Evolutionary conservation across 2,888 invertebrate species (phyloP).

Genomic region (Mycalesis mineus): DNA sequence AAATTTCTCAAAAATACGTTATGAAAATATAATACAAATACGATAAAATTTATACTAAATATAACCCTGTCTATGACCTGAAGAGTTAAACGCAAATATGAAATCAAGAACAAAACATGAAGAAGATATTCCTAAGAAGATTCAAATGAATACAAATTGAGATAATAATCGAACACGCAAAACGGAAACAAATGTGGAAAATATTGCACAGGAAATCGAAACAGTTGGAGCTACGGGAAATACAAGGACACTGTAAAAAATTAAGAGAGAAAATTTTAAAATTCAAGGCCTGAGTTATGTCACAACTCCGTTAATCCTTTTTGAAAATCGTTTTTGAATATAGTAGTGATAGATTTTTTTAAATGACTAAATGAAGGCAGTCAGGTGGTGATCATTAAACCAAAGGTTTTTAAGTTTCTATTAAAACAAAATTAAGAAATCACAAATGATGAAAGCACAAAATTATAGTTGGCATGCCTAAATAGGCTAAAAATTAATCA

Average conservation of each 20-base stretch:
- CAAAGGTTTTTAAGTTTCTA: slow-evolving; percentile 1
- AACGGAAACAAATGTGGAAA: slow-evolving; percentile 23
- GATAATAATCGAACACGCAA: slow-evolving; percentile 23
- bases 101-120: slow-evolving; percentile 56
- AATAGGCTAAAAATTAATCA: no score
- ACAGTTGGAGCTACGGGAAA: slow-evolving; percentile 29
- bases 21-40: slow-evolving; percentile 78
- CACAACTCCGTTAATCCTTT: slow-evolving; percentile 62
- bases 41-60: slow-evolving; percentile 79
- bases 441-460: no score
- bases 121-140: slow-evolving; percentile 66
- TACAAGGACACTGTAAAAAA: slow-evolving; percentile 31
- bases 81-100: slow-evolving; percentile 66
- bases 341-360: slow-evolving; percentile 9
- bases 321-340: slow-evolving; percentile 28
- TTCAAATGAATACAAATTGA: slow-evolving; percentile 29
- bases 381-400: slow-evolving; percentile 13
- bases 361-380: slow-evolving; percentile 25
- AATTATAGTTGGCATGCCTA: no score
- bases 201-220: slow-evolving; percentile 31
- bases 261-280: slow-evolving; percentile 39
- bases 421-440: background rate
- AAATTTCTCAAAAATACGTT: slow-evolving; percentile 77
- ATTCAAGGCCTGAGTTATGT: slow-evolving; percentile 62
- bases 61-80: slow-evolving; percentile 79